Evolutionary conservation across 35 echinoderm and acorn worm genomes (phyloP).

Genomic region (Apostichopus parvimensis): DNA sequence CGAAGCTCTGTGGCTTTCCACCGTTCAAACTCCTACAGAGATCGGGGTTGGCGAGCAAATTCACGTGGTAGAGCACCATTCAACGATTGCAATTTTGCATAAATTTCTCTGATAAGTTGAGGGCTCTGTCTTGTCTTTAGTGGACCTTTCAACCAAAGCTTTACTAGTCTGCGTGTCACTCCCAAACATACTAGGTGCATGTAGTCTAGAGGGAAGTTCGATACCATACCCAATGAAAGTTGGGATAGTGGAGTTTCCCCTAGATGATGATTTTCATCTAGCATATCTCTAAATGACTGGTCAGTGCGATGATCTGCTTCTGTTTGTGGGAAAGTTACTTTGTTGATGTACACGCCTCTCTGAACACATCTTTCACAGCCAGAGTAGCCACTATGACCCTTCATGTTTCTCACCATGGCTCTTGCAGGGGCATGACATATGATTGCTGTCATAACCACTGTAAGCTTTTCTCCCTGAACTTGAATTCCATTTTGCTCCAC

Average conservation of each 20-base stretch:
- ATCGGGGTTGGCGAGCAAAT: conserved; percentile 10
- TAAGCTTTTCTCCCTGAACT: background rate
- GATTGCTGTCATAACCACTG: conserved; percentile 9
- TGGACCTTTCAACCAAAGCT: conserved; percentile 16
- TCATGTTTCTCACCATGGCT: conserved; percentile 39
- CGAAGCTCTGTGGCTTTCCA: conserved; percentile 39
- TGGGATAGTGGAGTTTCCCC: conserved; percentile 16
- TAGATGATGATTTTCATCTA: conserved; percentile 41
- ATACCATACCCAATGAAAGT: conserved; percentile 49
- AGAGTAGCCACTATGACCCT: conserved; percentile 25
- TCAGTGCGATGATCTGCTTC: background rate
- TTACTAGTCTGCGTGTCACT: conserved; percentile 8
- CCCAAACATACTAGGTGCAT: conserved; percentile 50
- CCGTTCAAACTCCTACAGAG: background rate
- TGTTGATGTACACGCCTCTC: background rate
- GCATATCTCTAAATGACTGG: background rate
- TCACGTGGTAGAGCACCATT: too few relatives aligned
- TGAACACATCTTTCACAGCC: too few relatives aligned
- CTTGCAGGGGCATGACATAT: conserved; percentile 47
- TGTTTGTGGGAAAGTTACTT: conserved; percentile 12
- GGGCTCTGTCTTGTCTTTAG: background rate
- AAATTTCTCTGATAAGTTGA: background rate
- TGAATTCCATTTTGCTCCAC: background rate
- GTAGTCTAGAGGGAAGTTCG: conserved; percentile 67
- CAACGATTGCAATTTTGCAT: too few relatives aligned